Evolutionary conservation across 1,140 invertebrate genomes (phyloP).

Genomic region (Asobara japonica): DNA sequence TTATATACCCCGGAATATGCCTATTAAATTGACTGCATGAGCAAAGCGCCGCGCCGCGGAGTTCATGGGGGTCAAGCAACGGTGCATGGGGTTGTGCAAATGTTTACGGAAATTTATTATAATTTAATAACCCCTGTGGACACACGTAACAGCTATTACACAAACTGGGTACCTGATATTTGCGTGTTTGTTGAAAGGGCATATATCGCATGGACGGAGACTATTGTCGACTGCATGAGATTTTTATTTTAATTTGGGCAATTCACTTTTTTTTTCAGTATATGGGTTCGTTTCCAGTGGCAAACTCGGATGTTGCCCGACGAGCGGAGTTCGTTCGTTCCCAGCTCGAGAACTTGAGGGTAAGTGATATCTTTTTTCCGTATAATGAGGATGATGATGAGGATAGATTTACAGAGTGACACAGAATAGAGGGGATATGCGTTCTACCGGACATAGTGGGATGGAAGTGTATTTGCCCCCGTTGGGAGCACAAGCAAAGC

Average conservation of each 20-base stretch:
- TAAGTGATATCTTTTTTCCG: slow-evolving; percentile 55
- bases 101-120: slow-evolving; percentile 39
- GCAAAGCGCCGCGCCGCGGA: background rate
- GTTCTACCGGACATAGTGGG: too few species aligned
- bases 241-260: background rate
- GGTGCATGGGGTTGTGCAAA: background rate
- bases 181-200: background rate
- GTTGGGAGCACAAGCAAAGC: too few species aligned
- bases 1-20: background rate
- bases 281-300: slow-evolving; percentile 79
- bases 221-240: too few species aligned
- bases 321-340: slow-evolving; percentile 71
- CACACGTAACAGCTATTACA: slow-evolving; percentile 17
- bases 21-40: slow-evolving; percentile 25
- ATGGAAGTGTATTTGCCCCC: too few species aligned
- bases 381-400: background rate
- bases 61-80: slow-evolving; percentile 20
- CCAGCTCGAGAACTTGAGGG: slow-evolving; percentile 73
- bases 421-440: too few species aligned
- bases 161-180: slow-evolving; percentile 12
- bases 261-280: slow-evolving; percentile 71
- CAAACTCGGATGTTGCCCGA: slow-evolving; percentile 71
- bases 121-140: slow-evolving; percentile 37
- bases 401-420: too few species aligned
- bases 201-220: too few species aligned